phyloP scores from a whole-genome alignment of 2,888 invertebrate species.

The Sinodicranocentrus sp. region DNA sequence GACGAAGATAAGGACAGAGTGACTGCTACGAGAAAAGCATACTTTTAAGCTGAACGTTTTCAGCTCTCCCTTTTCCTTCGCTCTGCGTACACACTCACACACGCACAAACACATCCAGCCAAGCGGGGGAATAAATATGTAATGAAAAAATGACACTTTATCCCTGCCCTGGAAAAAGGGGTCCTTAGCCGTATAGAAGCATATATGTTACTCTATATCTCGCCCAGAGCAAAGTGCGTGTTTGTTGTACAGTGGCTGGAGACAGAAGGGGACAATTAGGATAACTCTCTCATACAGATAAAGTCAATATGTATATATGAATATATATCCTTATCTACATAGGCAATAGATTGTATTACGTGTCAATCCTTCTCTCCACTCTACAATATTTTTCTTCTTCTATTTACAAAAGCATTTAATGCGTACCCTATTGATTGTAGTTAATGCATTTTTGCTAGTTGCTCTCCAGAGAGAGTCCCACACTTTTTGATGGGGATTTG shows the following conservation, averaged over 20 bases:
- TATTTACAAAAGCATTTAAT: conserved; percentile 9
- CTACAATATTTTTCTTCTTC: neutral
- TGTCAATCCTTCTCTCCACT: conserved; percentile 29
- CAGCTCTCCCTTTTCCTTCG: conserved; percentile 10
- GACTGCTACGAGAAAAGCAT: too few species aligned
- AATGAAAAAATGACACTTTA: conserved; percentile 59
- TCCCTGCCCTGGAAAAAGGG: neutral
- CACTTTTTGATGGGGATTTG: conserved; percentile 18
- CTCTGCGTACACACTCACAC: conserved; percentile 20
- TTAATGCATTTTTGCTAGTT: too few species aligned
- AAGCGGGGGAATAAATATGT: conserved; percentile 25
- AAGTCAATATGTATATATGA: neutral
- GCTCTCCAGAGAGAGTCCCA: conserved; percentile 22
- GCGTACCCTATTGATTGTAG: neutral
- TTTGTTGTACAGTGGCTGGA: conserved; percentile 1
- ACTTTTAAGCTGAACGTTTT: conserved; percentile 2
- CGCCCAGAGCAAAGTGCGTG: neutral
- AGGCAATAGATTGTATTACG: conserved; percentile 42
- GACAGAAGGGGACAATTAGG: conserved; percentile 54
- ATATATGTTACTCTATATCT: neutral
- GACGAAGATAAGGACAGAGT: neutral
- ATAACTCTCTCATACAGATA: neutral
- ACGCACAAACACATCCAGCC: conserved; percentile 25
- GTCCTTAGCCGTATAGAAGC: neutral
- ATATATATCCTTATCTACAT: conserved; percentile 1